Base-by-base conservation (phyloP, 1,140 invertebrate species). In the Heliconius hermathena region DNA sequence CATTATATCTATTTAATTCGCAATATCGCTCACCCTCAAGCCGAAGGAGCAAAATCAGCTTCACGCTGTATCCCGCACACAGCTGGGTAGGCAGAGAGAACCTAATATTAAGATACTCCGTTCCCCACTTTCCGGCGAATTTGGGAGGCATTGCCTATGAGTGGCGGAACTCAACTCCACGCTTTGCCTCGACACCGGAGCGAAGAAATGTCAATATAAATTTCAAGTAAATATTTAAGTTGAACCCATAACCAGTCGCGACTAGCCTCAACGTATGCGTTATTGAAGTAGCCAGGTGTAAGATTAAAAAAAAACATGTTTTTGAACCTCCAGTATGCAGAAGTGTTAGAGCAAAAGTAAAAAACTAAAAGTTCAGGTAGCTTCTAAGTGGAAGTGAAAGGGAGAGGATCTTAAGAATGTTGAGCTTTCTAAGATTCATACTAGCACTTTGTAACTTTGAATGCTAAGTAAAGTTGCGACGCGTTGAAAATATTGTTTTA, bases 301-400 rank as follows among this genome's bases (percentile, higher is more conserved):
- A 71, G 60, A 76, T 76, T 70, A 75, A 76, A 76, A 76, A 71
- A 76, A 54, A 60, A 8, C 57, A 26, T 66, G 3, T 29, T 66
- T 66, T 66, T 1, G 70, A 76, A 26, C 38, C 9, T 49, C 26
- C 41, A 46, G 33, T 66, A 33, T 41, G 22, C 26, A 76, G 36
- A 71, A 46, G 74, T 76, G 74, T 76, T 76, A 60, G 60, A 70
- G 60, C 38, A 75, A 75, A 76, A 70, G 41, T 18, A 41, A 49
- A 46, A 76, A 75, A 66, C 36, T 38, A 75, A 60, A 76, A 70
- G 57, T 70, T 70, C 60, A 49, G 11, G 26, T 16, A 70, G 54
- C 52, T 74, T 13, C 38, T 33, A 1, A 66, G 60, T 66, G 8
- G 60, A 71, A 26, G 16, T 38, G 54, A 76, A 76, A 76, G 74